Conservation (phyloP, 1,140 invertebrate genomes). For the Bombus waltoni region DNA sequence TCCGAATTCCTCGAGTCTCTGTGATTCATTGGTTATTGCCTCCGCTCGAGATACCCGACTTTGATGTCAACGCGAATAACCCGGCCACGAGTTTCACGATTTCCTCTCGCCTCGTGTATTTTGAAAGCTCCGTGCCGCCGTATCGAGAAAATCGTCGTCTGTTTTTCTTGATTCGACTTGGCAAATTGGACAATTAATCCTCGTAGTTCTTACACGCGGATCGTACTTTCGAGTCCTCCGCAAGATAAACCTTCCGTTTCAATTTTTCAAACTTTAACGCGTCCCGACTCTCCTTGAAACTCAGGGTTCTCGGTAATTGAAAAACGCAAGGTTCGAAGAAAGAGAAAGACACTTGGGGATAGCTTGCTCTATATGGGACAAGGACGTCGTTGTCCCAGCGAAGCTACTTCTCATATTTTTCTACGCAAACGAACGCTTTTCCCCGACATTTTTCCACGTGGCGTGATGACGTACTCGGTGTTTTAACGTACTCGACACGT, state of each 20-base stretch:
- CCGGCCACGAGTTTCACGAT: not conserved
- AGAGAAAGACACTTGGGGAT: not conserved
- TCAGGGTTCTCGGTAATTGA: slow-evolving; percentile 8
- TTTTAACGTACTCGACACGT: no score
- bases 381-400: slow-evolving; percentile 14
- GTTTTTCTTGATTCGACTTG: not conserved
- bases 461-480: not conserved
- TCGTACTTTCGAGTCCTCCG: not conserved
- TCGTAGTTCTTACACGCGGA: not conserved
- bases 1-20: not conserved
- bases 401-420: not conserved
- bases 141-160: not conserved
- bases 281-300: not conserved
- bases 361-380: slow-evolving; percentile 5
- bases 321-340: not conserved
- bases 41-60: not conserved
- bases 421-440: not conserved
- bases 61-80: slow-evolving; percentile 16
- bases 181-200: not conserved
- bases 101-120: not conserved
- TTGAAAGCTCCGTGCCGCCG: not conserved
- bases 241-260: not conserved
- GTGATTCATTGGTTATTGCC: slow-evolving; percentile 26
- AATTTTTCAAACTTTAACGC: not conserved
- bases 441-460: not conserved